Evolutionary conservation across 2,888 invertebrate species (phyloP).

Genomic region (Tyria jacobaeae): DNA sequence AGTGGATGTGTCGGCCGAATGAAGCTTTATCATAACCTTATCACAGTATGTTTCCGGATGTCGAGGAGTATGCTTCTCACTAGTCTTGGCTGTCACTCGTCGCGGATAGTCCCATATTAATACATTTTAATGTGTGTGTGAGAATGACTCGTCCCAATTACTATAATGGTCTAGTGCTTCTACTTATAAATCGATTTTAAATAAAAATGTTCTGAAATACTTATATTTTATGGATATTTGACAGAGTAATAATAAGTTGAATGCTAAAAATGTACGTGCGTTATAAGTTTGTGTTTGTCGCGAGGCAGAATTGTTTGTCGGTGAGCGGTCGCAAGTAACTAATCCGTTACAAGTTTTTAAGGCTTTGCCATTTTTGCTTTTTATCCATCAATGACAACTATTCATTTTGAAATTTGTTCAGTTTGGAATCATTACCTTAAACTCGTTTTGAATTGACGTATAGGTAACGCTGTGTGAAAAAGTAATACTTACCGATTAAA

Average conservation of each 20-base stretch:
- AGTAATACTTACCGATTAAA: too few relatives aligned
- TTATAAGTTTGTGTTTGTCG: neutral
- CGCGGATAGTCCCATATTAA: neutral
- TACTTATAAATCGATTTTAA: too few relatives aligned
- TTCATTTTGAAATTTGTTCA: too few relatives aligned
- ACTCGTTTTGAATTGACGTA: too few relatives aligned
- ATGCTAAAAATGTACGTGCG: too few relatives aligned
- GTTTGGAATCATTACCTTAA: too few relatives aligned
- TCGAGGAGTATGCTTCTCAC: too few relatives aligned
- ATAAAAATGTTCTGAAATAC: neutral
- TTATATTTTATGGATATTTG: too few relatives aligned
- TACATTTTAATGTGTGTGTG: neutral
- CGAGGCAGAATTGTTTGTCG: neutral
- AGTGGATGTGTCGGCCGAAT: neutral
- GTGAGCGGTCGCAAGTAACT: neutral
- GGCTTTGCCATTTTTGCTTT: neutral
- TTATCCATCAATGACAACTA: too few relatives aligned
- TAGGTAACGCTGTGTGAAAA: too few relatives aligned
- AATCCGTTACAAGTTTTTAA: neutral
- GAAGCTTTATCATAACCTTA: constrained; percentile 1
- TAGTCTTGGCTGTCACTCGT: too few relatives aligned
- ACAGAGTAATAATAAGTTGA: too few relatives aligned
- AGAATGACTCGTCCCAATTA: neutral
- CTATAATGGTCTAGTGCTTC: neutral
- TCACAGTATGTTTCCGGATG: neutral